Conservation (phyloP, 2,888 invertebrate genomes). For the Agrochola litura region DNA sequence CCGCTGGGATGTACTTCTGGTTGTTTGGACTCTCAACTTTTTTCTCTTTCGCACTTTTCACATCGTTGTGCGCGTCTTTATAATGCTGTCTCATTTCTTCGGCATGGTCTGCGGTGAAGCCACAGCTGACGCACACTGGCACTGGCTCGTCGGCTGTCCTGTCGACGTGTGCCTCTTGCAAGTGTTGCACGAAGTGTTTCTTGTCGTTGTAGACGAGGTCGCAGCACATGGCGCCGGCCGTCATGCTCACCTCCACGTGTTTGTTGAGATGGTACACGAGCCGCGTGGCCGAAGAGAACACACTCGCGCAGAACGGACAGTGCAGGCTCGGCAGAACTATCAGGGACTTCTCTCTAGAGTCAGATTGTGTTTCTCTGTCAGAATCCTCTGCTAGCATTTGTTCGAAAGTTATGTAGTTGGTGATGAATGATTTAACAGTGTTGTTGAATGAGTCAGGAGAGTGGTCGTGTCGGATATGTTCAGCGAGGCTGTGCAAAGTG, state of each 20-base stretch:
- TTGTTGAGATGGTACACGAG: conserved; percentile 78
- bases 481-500: conserved; percentile 67
- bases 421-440: conserved; percentile 74
- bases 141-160: conserved; percentile 29
- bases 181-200: conserved; percentile 74
- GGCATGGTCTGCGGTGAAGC: conserved; percentile 63
- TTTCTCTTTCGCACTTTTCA: conserved; percentile 48
- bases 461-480: conserved; percentile 75
- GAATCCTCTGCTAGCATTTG: conserved; percentile 74
- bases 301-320: conserved; percentile 80
- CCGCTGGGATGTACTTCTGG: conserved; percentile 81
- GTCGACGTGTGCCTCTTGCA: conserved; percentile 73
- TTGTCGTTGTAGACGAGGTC: conserved; percentile 67
- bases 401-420: conserved; percentile 78
- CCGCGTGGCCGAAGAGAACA: conserved; percentile 78
- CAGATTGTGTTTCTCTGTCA: conserved; percentile 61
- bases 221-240: conserved; percentile 76
- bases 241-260: conserved; percentile 74
- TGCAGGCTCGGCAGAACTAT: conserved; percentile 62
- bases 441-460: conserved; percentile 42
- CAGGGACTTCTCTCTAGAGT: conserved; percentile 31
- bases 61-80: conserved; percentile 57
- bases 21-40: conserved; percentile 66
- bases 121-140: conserved; percentile 75
- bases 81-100: conserved; percentile 69